These are phyloP conservation scores for Cotesia glomerata DNA, from an alignment of 1,140 invertebrate species.

Conservation along the genomic window DNA sequence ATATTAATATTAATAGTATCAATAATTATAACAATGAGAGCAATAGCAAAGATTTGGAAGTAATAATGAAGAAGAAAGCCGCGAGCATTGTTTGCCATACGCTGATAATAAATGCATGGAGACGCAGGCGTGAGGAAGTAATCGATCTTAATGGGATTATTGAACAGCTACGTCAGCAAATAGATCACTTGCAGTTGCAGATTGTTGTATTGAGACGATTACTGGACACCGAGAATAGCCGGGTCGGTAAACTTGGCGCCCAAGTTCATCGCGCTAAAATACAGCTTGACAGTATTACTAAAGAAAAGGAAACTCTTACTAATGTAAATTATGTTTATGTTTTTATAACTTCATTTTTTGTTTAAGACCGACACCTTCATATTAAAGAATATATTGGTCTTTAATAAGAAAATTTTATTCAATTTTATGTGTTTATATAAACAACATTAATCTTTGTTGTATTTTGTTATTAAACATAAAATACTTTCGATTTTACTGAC, in stretches of 20 bases:
- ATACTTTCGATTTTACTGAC: no score
- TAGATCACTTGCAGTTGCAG: slow-evolving; percentile 66
- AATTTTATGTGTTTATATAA: no score
- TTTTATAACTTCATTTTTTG: neutral
- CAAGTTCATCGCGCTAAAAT: slow-evolving; percentile 64
- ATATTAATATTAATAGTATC: no score
- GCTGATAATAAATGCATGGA: slow-evolving; percentile 65
- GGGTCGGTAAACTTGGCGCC: slow-evolving; percentile 61
- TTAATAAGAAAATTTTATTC: no score
- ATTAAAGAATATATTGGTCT: no score
- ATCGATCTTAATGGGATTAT: slow-evolving; percentile 58
- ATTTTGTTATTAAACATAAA: no score
- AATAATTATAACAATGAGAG: neutral
- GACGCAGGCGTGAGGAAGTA: slow-evolving; percentile 63
- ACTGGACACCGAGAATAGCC: slow-evolving; percentile 65
- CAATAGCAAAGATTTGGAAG: slow-evolving; percentile 23
- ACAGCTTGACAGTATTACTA: slow-evolving; percentile 49
- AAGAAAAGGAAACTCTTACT: slow-evolving; percentile 54
- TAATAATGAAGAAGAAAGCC: slow-evolving; percentile 42
- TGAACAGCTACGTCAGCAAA: slow-evolving; percentile 55
- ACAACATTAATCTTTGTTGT: no score
- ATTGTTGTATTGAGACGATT: slow-evolving; percentile 65
- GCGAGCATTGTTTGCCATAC: slow-evolving; percentile 60
- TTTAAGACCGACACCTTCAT: neutral
- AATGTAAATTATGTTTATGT: slow-evolving; percentile 37